Base-by-base conservation (phyloP, 2,888 invertebrate genomes). In the Drosophila nigritarsus region DNA sequence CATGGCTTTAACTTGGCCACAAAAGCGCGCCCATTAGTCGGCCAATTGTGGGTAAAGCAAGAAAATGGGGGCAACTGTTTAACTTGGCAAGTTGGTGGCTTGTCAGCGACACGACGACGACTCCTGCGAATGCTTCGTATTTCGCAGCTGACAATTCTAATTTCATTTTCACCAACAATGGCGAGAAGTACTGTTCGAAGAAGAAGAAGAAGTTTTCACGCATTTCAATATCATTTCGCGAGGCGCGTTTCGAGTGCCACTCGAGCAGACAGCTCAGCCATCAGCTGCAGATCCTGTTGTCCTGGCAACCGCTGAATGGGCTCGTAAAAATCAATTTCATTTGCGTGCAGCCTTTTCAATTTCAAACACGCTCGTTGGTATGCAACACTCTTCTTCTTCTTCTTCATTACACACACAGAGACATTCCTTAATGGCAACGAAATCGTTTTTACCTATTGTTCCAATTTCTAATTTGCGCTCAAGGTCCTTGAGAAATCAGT, bases 241-340 rank as follows among this genome's bases (percentile, higher is more conserved):
- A 56, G 65, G 60, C 72, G 77, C 62, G 58, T 32, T 66, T 73
- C 72, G 50, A 86, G 88, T 81, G 82, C 60, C 86, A 75, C 87
- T 85, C 61, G 61, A 81, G 73, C 65, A 42, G 75, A 58, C 48
- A 78, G 51, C 80, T 86, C 68, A 59, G 42, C 81, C 72, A 42
- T 89, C 85, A 85, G 71, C 74, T 54, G 45, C 87, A 87, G 81
- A 68, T 78, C 70, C 65, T 3, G 34, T 29, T 71, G 58, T 73
- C 80, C 73, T 76, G 78, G 85, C 73, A 85, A 76, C 83, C 56
- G 59, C 60, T 69, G 64, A 82, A 75, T 55, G 67, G 58, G 73
- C 66, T 84, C 85, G 85, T 80, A 74, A 82, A 87, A 89, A 89
- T 89, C 86, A 87, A 89, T 87, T 86, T 86, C 74, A 73, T 86